A percentile compares a stretch with the other conserved stretches of the same genome.
Conservation (phyloP, 2,797 vertebrate species). For the Agapornis canus region DNA sequence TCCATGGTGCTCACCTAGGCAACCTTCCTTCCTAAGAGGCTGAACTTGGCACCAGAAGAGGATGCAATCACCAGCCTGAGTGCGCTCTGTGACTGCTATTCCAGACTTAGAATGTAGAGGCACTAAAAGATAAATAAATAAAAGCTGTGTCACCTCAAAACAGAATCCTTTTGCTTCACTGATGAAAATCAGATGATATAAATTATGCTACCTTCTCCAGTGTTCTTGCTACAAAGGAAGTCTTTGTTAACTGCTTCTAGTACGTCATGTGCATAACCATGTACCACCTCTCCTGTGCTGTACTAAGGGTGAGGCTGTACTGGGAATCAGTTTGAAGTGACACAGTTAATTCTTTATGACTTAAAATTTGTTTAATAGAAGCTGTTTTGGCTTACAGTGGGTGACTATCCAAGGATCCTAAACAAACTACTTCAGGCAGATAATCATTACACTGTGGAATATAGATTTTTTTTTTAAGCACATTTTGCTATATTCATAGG, state of each 20-base stretch:
- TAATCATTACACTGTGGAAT: background rate
- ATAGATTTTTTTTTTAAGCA: background rate
- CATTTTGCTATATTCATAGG: background rate
- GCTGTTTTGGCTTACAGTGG: background rate
- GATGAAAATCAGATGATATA: background rate
- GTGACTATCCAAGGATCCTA: background rate
- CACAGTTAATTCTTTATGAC: background rate
- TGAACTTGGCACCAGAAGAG: background rate
- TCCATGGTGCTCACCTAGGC: background rate
- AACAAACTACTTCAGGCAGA: background rate
- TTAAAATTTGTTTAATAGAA: background rate
- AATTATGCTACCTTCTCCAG: background rate
- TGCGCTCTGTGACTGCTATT: background rate
- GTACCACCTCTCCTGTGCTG: background rate
- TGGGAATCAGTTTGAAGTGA: background rate
- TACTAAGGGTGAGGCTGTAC: background rate
- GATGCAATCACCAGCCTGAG: background rate
- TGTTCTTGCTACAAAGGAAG: background rate
- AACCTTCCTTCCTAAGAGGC: background rate
- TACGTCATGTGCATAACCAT: fast-evolving
- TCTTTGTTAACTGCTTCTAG: background rate
- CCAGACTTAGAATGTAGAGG: background rate
- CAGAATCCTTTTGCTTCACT: background rate
- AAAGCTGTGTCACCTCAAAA: background rate
- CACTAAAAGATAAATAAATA: background rate